Evolutionary conservation across 2,888 invertebrate species (phyloP).

Genomic region (Protonemura montana): DNA sequence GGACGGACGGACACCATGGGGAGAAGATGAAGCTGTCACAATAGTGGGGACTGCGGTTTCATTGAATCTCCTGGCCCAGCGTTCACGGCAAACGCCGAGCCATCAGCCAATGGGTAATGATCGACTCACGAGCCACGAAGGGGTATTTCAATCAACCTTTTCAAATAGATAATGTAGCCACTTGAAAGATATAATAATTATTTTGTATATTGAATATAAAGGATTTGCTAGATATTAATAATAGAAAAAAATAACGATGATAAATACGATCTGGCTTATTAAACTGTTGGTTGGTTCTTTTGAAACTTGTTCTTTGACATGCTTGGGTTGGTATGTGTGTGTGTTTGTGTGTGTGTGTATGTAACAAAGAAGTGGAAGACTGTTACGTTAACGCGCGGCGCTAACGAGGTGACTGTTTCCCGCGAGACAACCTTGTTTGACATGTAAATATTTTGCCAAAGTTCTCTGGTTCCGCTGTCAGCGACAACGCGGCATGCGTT

Average conservation of each 20-base stretch:
- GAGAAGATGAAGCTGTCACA: constrained; percentile 40
- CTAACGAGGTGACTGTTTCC: background rate
- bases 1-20: constrained; percentile 16
- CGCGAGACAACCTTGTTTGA: background rate
- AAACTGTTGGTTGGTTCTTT: background rate
- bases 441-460: background rate
- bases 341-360: background rate
- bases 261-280: constrained; percentile 9
- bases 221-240: background rate
- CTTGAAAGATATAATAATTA: constrained; percentile 29
- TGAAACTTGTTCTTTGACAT: background rate
- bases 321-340: background rate
- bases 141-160: constrained; percentile 30
- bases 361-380: background rate
- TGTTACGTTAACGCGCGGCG: background rate
- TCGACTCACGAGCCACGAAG: constrained; percentile 22
- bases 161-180: constrained; percentile 8
- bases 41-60: constrained; percentile 40
- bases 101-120: constrained; percentile 23
- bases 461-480: background rate
- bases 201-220: constrained; percentile 22
- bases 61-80: background rate
- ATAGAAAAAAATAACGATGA: background rate
- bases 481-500: background rate
- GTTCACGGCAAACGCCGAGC: background rate